Base-by-base conservation (phyloP, 2,797 vertebrate species). In the Sebastes cheni region DNA sequence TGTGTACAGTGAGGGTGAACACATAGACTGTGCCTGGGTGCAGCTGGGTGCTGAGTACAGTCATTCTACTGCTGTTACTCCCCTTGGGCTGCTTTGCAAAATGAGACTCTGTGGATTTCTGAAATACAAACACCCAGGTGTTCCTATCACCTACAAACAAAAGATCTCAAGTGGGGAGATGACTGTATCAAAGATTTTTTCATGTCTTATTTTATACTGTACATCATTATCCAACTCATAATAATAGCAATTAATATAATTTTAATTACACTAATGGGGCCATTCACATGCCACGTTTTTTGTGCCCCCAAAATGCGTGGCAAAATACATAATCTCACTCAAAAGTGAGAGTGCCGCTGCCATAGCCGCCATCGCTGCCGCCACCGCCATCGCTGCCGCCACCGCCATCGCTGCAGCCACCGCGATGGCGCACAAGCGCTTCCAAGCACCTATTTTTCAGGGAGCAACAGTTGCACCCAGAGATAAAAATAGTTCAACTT, bases 1-100 rank as follows among this genome's bases (percentile, higher is more conserved):
- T 96, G 29, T 74, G 70, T 16, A 97, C 85, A 13, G 92, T 96
- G 6, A 97, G 90, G 27, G 83, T 95, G 78, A 97, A 94, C 25
- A 89, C 22, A 29, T 95, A 96, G 9, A 89, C 39, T 10, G 67
- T 66, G 10, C 79, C 91, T 5, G 83, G 69, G 6, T 87, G 85
- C 23, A 96, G 92, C 14, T 79, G 58, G 16, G 6, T 62, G 55
- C 74, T 89, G 36, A 73, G 83, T 6, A 97, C 30, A 29, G 84
- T 86, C 27, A 95, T 18, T 34, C 11, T 87, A 20, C 86, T 93
- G 73, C 83, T 72, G 74, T 87, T 89, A 5, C 27, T 72, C 9
- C 67, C 81, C 27, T 81, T 46, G 2, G 46, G 42, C 32, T 83
- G 87, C 30, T 82, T 66, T 20, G 29, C 18, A 60, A 75, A 61